Evolutionary conservation across 23 tunicate genomes (phyloP).

Genomic region (Halocynthia aurantium): DNA sequence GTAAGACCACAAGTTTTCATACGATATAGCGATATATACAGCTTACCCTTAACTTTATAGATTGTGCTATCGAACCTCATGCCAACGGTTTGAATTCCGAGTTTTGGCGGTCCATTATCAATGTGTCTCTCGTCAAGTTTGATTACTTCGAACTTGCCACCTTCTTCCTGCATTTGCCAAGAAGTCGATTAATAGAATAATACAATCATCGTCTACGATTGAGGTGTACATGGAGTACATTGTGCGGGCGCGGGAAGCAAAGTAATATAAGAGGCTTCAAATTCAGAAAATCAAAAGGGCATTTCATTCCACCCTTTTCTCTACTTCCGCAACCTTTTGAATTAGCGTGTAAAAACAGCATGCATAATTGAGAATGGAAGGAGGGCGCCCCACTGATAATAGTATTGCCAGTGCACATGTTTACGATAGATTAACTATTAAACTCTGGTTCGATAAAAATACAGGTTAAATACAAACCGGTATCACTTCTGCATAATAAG

Average conservation of each 20-base stretch:
- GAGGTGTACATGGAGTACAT: no score
- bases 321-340: no score
- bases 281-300: no score
- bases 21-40: not conserved
- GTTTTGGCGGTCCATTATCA: not conserved
- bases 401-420: no score
- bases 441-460: not conserved
- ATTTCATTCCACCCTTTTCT: no score
- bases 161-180: constrained; percentile 5
- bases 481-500: constrained; percentile 22
- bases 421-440: no score
- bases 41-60: constrained; percentile 21
- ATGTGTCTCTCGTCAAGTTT: not conserved
- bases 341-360: no score
- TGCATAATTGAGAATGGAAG: no score
- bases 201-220: no score
- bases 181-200: not conserved
- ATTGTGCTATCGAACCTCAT: not conserved
- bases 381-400: no score
- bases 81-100: not conserved
- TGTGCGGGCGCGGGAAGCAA: no score
- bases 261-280: no score
- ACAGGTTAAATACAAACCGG: constrained; percentile 19
- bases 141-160: constrained; percentile 5
- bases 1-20: not conserved